Percentiles rank a stretch among this genome's conserved stretches.
phyloP scores from a whole-genome alignment of 2,888 invertebrate genomes.

The Colostygia pectinataria region DNA sequence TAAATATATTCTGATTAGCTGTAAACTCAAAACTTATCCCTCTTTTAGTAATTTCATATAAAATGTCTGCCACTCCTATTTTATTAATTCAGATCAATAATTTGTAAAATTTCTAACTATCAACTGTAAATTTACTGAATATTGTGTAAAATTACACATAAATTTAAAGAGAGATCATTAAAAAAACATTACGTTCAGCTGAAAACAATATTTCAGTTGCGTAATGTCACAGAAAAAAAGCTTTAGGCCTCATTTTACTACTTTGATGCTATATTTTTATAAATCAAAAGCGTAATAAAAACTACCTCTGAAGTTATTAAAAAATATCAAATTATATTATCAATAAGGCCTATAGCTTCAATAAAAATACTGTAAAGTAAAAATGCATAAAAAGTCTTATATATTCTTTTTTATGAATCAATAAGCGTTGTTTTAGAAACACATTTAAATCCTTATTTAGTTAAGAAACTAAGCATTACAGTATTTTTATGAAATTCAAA shows the following conservation, averaged over 20 bases:
- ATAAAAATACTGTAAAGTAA: conserved; percentile 28
- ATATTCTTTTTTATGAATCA: conserved; percentile 9
- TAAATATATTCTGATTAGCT: conserved; percentile 46
- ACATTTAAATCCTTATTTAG: background rate
- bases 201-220: conserved; percentile 40
- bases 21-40: conserved; percentile 81
- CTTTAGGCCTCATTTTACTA: conserved; percentile 13
- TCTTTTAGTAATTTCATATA: conserved; percentile 48
- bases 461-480: conserved; percentile 17
- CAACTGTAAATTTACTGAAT: conserved; percentile 42
- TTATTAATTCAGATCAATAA: conserved; percentile 10
- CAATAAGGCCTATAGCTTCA: conserved; percentile 25
- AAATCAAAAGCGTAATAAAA: background rate
- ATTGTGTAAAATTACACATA: conserved; percentile 23
- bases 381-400: conserved; percentile 18
- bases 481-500: conserved; percentile 19
- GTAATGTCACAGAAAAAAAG: conserved; percentile 41
- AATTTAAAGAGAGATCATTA: conserved; percentile 36
- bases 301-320: too few relatives aligned
- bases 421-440: background rate
- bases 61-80: conserved; percentile 58
- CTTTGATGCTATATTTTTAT: background rate
- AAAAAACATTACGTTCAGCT: conserved; percentile 43
- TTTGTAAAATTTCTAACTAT: conserved; percentile 2
- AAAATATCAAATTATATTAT: too few relatives aligned